Base-by-base conservation (phyloP, 2,888 invertebrate genomes). In the Drosophila stalkeri region DNA sequence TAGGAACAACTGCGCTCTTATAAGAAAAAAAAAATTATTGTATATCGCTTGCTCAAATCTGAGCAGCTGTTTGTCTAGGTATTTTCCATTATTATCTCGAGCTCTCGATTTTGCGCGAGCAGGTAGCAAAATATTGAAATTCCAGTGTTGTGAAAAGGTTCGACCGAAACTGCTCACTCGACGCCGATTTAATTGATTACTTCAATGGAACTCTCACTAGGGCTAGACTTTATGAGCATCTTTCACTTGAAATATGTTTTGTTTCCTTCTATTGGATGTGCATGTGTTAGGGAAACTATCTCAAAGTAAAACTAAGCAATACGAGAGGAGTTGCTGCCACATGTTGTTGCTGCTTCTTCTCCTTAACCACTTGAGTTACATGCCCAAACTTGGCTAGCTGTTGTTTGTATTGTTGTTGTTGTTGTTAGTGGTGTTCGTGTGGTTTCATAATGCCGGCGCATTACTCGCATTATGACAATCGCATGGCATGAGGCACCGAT, bases 371-470 rank as follows among this genome's bases (percentile, higher is more conserved):
- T 79, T 72, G 77, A 76, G 64, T 65, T 72, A 61, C 81, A 76
- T 65, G 72, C 61, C 62, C 69, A 77, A 80, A 68, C 54, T 71
- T 67, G 52, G 63, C 33, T 65, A 55, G 51, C 39, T 64, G 46
- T 43, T 56, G 46, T 46, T 20, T n/a, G n/a, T n/a, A n/a, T 1
- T 16, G 44, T 52, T 44, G 23, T 46, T 56, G 27, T 35, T 56
- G 31, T 41, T 60, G 60, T 33, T 55, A 52, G 31, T 41, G 56
- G 60, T 52, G 60, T 76, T 81, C 84, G 89, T 85, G 89, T 69
- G 80, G 89, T 80, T 89, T 71, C 81, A 76, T 81, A 85, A 85
- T 81, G 64, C 77, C 59, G 47, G 57, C 68, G 76, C 51, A 83
- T 84, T 84, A 83, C 66, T 61, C 57, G 35, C 61, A 46, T 56